Evolutionary conservation across 1,140 invertebrate genomes (phyloP).

Genomic region (Zaprionus vittiger): DNA sequence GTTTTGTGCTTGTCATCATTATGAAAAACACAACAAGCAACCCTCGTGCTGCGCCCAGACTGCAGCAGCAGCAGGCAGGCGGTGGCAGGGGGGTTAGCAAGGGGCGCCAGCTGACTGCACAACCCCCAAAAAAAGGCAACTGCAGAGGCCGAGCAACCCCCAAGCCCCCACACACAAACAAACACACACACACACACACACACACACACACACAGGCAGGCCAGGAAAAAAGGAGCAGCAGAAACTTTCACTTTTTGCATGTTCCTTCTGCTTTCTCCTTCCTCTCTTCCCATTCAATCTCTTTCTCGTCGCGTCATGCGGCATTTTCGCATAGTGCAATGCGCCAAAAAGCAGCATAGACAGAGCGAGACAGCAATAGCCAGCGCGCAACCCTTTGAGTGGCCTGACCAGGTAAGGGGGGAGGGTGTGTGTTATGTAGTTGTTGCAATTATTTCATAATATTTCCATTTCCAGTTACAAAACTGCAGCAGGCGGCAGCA

Average conservation of each 20-base stretch:
- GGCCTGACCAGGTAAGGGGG: too few species aligned
- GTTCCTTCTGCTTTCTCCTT: background rate
- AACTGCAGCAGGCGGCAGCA: conserved; percentile 47
- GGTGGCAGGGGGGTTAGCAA: background rate
- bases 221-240: conserved; percentile 64
- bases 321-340: conserved; percentile 77
- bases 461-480: conserved; percentile 46
- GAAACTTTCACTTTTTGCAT: conserved; percentile 82
- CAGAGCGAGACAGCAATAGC: background rate
- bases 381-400: background rate
- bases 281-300: background rate
- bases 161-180: conserved; percentile 12
- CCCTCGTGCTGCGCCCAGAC: conserved; percentile 62
- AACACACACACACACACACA: conserved; percentile 23
- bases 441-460: conserved; percentile 66
- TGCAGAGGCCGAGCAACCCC: background rate
- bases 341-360: conserved; percentile 64
- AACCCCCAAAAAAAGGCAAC: conserved; percentile 14
- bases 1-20: conserved; percentile 68
- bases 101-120: conserved; percentile 45
- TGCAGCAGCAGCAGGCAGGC: conserved; percentile 4
- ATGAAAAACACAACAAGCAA: conserved; percentile 76
- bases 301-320: conserved; percentile 58
- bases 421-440: conserved; percentile 16
- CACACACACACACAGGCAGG: background rate